A percentile compares a stretch with the other conserved stretches of the same genome.
These are phyloP conservation scores for Macaria notata DNA, from an alignment of 2,888 invertebrate genomes.

Conservation along the genomic window DNA sequence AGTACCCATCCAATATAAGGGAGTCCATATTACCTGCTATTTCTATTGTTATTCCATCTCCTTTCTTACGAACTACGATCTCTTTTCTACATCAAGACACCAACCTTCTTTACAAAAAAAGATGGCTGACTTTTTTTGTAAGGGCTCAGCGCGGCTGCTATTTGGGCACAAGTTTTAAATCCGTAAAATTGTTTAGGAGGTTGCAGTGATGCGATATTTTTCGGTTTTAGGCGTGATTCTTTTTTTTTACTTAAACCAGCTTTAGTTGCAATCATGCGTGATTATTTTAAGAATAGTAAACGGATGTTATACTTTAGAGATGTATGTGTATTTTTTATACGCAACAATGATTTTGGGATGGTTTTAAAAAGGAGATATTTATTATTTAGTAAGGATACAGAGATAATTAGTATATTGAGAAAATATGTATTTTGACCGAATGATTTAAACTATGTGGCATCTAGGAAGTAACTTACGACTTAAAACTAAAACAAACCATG, in stretches of 20 bases:
- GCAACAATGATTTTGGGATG: too few relatives aligned
- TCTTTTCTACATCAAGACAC: slow-evolving; percentile 4
- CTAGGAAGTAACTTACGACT: too few relatives aligned
- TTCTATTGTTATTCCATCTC: slow-evolving; percentile 51
- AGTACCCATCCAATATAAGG: slow-evolving; percentile 4
- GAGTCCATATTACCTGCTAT: slow-evolving; percentile 49
- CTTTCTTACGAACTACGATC: slow-evolving; percentile 17
- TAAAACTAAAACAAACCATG: too few relatives aligned
- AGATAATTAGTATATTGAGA: too few relatives aligned
- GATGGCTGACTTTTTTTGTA: slow-evolving; percentile 11
- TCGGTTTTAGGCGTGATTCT: slow-evolving; percentile 10
- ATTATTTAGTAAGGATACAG: too few relatives aligned
- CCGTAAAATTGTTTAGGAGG: slow-evolving; percentile 24
- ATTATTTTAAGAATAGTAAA: slow-evolving; percentile 1
- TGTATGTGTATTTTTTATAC: too few relatives aligned
- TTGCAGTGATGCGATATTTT: slow-evolving; percentile 8
- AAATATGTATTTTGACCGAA: too few relatives aligned
- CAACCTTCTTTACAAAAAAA: not conserved
- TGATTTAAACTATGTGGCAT: too few relatives aligned
- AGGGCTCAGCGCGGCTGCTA: slow-evolving; percentile 15
- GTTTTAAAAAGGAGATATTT: too few relatives aligned
- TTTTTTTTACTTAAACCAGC: slow-evolving; percentile 8
- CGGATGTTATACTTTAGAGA: too few relatives aligned
- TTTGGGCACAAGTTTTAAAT: slow-evolving; percentile 17
- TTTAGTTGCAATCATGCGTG: slow-evolving; percentile 15